These are phyloP conservation scores for Heteromormyrus szaboi DNA, from an alignment of 2,797 vertebrate species.

Conservation along the genomic window DNA sequence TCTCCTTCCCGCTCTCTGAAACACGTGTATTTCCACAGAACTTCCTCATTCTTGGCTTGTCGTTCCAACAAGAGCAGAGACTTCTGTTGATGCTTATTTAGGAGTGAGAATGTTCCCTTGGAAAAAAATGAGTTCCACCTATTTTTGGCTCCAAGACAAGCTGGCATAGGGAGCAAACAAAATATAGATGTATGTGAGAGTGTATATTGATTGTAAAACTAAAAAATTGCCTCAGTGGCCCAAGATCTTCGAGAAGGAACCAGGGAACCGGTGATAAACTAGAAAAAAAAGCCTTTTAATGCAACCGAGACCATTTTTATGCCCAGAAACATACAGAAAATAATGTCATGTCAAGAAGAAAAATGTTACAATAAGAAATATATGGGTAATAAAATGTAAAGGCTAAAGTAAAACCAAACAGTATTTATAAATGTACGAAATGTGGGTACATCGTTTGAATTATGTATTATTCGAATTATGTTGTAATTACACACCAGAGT, in stretches of 20 bases:
- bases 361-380: not conserved
- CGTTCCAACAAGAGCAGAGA: not conserved
- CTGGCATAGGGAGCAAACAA: not conserved
- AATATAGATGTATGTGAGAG: not conserved
- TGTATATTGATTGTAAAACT: conserved; percentile 6
- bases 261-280: not conserved
- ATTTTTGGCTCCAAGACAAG: not conserved
- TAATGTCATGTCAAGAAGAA: conserved; percentile 4
- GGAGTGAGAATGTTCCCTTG: not conserved
- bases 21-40: not conserved
- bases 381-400: not conserved
- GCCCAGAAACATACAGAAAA: not conserved
- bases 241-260: not conserved
- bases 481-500: not conserved
- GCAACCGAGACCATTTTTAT: not conserved
- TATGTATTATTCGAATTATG: not conserved
- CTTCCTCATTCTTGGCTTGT: not conserved
- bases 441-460: not conserved
- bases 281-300: not conserved
- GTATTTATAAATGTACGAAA: conserved; percentile 2
- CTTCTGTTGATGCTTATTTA: not conserved
- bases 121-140: not conserved
- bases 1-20: not conserved
- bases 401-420: not conserved
- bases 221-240: not conserved